phyloP scores from a whole-genome alignment of 2,888 invertebrate genomes.

The Nomada flava region DNA sequence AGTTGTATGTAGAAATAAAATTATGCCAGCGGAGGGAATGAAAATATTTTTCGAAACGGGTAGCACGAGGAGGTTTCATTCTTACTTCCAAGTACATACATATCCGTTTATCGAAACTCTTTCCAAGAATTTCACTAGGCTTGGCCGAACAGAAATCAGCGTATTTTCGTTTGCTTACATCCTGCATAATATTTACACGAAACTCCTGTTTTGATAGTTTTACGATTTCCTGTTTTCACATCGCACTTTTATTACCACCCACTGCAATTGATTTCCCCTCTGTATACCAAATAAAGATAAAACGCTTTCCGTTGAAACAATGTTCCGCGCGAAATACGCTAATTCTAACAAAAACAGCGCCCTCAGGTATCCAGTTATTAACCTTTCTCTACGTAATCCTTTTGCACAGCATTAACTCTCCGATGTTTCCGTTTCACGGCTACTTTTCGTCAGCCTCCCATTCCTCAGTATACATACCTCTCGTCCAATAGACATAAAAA shows the following conservation, averaged over 20 bases:
- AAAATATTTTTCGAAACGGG: too few species aligned
- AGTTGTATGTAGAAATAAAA: too few species aligned
- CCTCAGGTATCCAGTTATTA: too few species aligned
- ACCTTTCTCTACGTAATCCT: background rate
- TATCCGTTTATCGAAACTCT: background rate
- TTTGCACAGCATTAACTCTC: background rate
- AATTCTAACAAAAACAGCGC: too few species aligned
- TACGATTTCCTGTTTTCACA: conserved; percentile 12
- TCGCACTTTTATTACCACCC: background rate
- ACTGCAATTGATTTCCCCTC: background rate
- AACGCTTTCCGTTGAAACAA: background rate
- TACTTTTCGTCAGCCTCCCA: background rate
- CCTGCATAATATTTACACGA: background rate
- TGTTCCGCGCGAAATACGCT: too few species aligned
- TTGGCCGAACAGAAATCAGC: background rate
- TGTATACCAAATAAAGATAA: too few species aligned
- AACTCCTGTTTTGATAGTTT: background rate
- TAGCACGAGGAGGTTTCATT: too few species aligned
- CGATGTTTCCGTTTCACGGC: background rate
- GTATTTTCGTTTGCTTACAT: background rate
- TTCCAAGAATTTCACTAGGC: background rate
- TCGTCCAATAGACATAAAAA: background rate
- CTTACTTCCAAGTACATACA: background rate
- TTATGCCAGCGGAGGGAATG: too few species aligned
- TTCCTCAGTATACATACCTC: background rate